A percentile compares a stretch with the other conserved stretches of the same genome.
Evolutionary conservation across 2,113 vertebrate genomes (phyloP).

Genomic region (Eonycteris spelaea): DNA sequence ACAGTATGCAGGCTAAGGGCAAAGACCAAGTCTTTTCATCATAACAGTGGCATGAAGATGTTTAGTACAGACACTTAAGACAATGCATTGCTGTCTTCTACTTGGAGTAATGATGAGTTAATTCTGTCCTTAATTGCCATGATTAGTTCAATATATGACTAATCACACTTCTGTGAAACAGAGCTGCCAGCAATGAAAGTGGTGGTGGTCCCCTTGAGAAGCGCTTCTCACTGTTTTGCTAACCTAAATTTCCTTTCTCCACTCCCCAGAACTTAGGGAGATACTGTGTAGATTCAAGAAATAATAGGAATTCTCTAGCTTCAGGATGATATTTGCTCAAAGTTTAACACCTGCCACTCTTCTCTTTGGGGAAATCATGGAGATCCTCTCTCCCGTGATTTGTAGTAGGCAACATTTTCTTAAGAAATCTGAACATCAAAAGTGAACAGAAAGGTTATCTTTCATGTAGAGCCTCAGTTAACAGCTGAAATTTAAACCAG

Average conservation of each 20-base stretch:
- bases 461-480: not conserved
- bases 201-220: not conserved
- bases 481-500: not conserved
- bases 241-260: not conserved
- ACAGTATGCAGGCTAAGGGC: not conserved
- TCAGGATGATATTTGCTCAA: not conserved
- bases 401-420: not conserved
- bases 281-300: not conserved
- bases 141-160: not conserved
- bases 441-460: not conserved
- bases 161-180: conserved; percentile 28
- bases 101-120: not conserved
- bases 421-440: conserved; percentile 34
- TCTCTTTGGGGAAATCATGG: conserved; percentile 60
- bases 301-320: not conserved
- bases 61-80: not conserved
- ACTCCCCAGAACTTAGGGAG: not conserved
- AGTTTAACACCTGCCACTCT: conserved; percentile 13
- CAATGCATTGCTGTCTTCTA: not conserved
- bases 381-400: not conserved
- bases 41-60: not conserved
- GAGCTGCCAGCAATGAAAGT: not conserved
- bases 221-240: not conserved
- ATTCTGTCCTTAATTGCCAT: not conserved
- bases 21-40: not conserved